A percentile compares a stretch with the other conserved stretches of the same genome.
phyloP scores from a whole-genome alignment of 2,113 vertebrate genomes.

The Centropristis striata region DNA sequence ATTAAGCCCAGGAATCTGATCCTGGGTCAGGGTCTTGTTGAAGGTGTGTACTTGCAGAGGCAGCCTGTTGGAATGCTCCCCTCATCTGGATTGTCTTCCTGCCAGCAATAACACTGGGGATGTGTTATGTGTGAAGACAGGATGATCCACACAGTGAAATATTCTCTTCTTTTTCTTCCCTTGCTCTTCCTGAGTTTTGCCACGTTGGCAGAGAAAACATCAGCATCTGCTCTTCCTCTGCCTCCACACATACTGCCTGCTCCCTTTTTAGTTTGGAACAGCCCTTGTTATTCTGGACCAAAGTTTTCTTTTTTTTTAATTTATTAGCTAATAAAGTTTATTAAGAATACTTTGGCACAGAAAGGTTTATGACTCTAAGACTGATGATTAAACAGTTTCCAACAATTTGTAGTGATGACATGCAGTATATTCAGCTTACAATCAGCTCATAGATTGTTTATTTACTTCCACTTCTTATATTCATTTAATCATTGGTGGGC shows the following conservation, averaged over 20 bases:
- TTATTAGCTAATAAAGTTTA: slow-evolving; percentile 28
- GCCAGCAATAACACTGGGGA: slow-evolving; percentile 59
- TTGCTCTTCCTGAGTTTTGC: slow-evolving; percentile 38
- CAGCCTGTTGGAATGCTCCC: slow-evolving; percentile 36
- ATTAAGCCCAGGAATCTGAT: slow-evolving; percentile 4
- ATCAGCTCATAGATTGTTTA: slow-evolving; percentile 13
- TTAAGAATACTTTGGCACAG: not conserved
- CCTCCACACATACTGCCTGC: not conserved
- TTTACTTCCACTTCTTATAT: not conserved
- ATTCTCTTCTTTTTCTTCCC: slow-evolving; percentile 23
- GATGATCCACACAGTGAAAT: slow-evolving; percentile 54
- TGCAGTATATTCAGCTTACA: not conserved
- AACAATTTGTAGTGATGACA: not conserved
- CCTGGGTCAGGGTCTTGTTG: slow-evolving; percentile 3
- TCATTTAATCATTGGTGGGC: not conserved
- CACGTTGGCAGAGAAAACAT: slow-evolving; percentile 51
- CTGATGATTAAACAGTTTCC: too few relatives aligned
- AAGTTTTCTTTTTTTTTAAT: slow-evolving; percentile 7
- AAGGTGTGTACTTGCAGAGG: slow-evolving; percentile 44
- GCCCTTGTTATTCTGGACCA: slow-evolving; percentile 2
- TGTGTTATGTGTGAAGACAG: slow-evolving; percentile 58
- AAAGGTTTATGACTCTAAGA: not conserved
- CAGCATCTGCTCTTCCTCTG: slow-evolving; percentile 35
- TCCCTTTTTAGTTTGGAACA: slow-evolving; percentile 15
- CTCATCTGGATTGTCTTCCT: slow-evolving; percentile 42